phyloP scores from a whole-genome alignment of 2,797 vertebrate species.

The Enteromius viviparus region DNA sequence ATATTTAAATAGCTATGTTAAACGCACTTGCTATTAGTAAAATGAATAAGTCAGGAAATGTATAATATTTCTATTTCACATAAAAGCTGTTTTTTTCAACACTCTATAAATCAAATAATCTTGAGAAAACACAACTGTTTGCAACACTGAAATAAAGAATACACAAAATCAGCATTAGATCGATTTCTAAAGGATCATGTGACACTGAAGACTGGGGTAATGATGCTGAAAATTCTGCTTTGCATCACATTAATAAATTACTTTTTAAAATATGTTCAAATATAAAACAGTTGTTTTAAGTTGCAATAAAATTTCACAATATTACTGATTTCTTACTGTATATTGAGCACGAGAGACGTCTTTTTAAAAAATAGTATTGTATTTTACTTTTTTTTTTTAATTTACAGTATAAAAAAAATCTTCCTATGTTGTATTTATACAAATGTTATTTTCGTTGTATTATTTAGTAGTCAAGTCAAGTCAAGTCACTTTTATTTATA shows the following conservation, averaged over 20 bases:
- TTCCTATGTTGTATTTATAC: not conserved
- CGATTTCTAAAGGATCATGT: not conserved
- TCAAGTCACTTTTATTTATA: too few species aligned
- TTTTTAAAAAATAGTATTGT: not conserved
- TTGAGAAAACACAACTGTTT: not conserved
- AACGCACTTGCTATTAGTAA: not conserved
- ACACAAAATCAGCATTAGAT: not conserved
- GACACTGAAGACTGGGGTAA: not conserved
- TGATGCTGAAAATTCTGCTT: not conserved
- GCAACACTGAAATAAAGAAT: too few species aligned
- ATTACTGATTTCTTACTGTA: not conserved
- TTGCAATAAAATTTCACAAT: not conserved
- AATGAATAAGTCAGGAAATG: not conserved
- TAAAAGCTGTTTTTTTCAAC: not conserved
- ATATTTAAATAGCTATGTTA: too few species aligned
- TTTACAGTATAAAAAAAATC: not conserved
- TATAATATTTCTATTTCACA: not conserved
- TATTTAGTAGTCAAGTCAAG: not conserved
- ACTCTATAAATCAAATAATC: not conserved
- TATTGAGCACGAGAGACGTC: not conserved
- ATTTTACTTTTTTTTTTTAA: not conserved
- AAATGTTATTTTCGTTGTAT: not conserved
- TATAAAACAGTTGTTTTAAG: not conserved
- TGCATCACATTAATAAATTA: not conserved
- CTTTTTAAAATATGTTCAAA: not conserved